Conservation (phyloP, 2,888 invertebrate species). For the Metallyticus violacea region DNA sequence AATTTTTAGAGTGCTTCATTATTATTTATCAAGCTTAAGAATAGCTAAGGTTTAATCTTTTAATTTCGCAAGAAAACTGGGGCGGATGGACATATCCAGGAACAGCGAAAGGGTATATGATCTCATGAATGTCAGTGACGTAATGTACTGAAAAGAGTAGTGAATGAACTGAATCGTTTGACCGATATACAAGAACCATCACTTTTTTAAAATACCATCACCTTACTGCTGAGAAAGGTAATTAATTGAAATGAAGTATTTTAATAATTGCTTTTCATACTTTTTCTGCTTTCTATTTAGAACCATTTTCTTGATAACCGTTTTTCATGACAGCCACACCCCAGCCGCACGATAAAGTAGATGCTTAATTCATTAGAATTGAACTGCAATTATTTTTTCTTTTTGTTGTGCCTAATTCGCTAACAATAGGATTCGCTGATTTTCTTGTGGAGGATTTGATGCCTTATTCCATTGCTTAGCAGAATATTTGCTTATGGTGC, state of each 20-base stretch:
- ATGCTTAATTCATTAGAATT: neutral
- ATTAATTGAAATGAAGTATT: neutral
- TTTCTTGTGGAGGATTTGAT: neutral
- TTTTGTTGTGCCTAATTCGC: neutral
- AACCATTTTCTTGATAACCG: neutral
- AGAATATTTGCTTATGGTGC: neutral
- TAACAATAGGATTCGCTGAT: neutral
- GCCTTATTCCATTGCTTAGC: neutral
- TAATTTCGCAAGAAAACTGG: neutral
- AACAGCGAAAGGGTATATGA: neutral
- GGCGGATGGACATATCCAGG: neutral
- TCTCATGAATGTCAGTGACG: slow-evolving; percentile 2
- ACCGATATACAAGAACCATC: neutral
- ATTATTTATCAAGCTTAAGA: neutral
- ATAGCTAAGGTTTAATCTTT: neutral
- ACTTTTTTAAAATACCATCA: neutral
- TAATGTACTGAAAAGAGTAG: neutral
- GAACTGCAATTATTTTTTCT: neutral
- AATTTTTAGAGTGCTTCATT: neutral
- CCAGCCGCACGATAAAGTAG: neutral
- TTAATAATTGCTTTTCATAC: neutral
- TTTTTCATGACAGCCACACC: neutral
- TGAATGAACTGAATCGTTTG: no score
- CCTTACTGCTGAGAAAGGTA: neutral
- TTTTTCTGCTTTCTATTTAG: neutral